phyloP scores from a whole-genome alignment of 2,888 invertebrate species.

The Coelinius sp. region DNA sequence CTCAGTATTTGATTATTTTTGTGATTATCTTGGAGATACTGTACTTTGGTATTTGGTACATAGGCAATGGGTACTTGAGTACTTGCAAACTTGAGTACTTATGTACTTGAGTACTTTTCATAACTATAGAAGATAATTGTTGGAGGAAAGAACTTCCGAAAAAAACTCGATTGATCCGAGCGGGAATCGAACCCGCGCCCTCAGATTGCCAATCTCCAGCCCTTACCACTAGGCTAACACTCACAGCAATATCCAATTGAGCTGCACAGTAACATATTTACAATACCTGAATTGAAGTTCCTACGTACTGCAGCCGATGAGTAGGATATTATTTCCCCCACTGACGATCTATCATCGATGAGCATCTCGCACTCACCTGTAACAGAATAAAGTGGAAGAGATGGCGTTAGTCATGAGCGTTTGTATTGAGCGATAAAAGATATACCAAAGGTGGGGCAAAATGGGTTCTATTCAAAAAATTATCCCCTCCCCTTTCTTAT shows the following conservation, averaged over 20 bases:
- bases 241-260: too few species aligned
- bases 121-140: too few species aligned
- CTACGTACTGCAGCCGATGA: constrained; percentile 35
- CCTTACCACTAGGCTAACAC: too few species aligned
- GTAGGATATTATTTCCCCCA: constrained; percentile 44
- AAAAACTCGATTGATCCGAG: too few species aligned
- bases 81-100: too few species aligned
- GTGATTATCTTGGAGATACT: too few species aligned
- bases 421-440: background rate
- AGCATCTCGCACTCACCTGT: constrained; percentile 58
- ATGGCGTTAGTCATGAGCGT: background rate
- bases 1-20: background rate
- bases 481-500: background rate
- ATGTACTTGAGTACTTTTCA: too few species aligned
- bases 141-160: too few species aligned
- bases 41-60: too few species aligned
- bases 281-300: constrained; percentile 55
- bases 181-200: too few species aligned
- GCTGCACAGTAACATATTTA: background rate
- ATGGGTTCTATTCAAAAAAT: background rate
- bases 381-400: constrained; percentile 37
- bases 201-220: too few species aligned
- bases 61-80: too few species aligned
- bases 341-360: constrained; percentile 46
- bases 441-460: background rate